These are phyloP conservation scores for Epinephelus coioides DNA, from an alignment of 2,797 vertebrate genomes.

Conservation along the genomic window DNA sequence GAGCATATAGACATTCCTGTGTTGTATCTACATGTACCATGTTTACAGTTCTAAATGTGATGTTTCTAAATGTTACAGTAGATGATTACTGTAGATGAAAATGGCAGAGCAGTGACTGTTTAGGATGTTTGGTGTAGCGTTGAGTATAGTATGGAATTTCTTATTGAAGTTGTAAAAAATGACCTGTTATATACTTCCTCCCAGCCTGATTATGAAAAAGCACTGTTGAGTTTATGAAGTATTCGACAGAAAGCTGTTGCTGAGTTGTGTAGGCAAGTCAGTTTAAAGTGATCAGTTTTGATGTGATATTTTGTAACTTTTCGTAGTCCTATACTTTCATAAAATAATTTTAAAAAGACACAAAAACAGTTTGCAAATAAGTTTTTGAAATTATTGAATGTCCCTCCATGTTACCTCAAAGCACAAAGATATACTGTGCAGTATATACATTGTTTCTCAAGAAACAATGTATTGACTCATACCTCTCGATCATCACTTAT, in stretches of 20 bases:
- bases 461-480: no score
- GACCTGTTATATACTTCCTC: not conserved
- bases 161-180: not conserved
- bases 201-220: not conserved
- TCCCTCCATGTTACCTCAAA: no score
- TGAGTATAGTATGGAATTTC: not conserved
- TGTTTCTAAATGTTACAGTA: conserved; percentile 1
- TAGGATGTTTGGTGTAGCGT: conserved; percentile 4
- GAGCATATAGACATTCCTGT: conserved; percentile 1
- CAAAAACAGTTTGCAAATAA: no score
- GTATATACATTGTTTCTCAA: no score
- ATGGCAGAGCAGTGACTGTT: not conserved
- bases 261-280: not conserved
- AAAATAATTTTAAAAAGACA: no score
- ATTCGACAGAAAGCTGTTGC: not conserved
- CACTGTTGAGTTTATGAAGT: not conserved
- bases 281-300: not conserved
- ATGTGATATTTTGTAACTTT: no score
- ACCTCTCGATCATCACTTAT: no score
- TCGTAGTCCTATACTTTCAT: no score
- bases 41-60: not conserved
- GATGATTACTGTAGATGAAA: not conserved
- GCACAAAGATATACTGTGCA: no score
- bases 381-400: no score
- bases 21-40: not conserved